Conservation (phyloP, 1,140 invertebrate species). For the Bombus balteatus region DNA sequence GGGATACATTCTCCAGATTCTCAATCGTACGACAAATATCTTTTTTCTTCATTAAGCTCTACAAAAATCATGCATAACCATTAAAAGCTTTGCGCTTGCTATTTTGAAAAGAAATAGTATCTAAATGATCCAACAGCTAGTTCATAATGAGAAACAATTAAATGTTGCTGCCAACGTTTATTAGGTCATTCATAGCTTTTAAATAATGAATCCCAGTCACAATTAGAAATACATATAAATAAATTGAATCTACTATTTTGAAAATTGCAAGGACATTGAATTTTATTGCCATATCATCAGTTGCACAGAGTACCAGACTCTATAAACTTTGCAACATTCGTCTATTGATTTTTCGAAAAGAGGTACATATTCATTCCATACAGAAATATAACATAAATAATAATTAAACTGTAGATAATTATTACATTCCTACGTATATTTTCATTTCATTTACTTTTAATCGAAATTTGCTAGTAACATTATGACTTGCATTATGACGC, state of each 20-base stretch:
- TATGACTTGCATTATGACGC: constrained; percentile 12
- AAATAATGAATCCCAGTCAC: constrained; percentile 16
- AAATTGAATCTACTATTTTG: constrained; percentile 73
- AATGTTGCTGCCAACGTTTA: constrained; percentile 31
- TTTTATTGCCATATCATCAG: constrained; percentile 54
- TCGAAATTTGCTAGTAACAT: background rate
- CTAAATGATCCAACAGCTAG: constrained; percentile 6
- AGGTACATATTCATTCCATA: constrained; percentile 52
- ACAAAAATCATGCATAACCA: background rate
- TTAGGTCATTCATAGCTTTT: constrained; percentile 23
- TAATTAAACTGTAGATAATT: constrained; percentile 22
- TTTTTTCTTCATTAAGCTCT: background rate
- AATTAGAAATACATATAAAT: constrained; percentile 60
- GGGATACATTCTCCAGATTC: background rate
- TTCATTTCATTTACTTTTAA: background rate
- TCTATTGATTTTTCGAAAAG: constrained; percentile 25
- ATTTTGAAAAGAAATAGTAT: background rate
- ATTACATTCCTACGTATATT: constrained; percentile 30
- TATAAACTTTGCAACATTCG: constrained; percentile 41
- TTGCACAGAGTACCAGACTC: constrained; percentile 60
- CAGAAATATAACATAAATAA: constrained; percentile 31
- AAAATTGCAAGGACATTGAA: constrained; percentile 57
- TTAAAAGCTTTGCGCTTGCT: background rate
- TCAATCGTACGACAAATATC: background rate
- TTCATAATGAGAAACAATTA: constrained; percentile 38